Percentiles rank a stretch among this genome's conserved stretches.
Conservation (phyloP, 2,888 invertebrate genomes). For the Endomychus coccineus region DNA sequence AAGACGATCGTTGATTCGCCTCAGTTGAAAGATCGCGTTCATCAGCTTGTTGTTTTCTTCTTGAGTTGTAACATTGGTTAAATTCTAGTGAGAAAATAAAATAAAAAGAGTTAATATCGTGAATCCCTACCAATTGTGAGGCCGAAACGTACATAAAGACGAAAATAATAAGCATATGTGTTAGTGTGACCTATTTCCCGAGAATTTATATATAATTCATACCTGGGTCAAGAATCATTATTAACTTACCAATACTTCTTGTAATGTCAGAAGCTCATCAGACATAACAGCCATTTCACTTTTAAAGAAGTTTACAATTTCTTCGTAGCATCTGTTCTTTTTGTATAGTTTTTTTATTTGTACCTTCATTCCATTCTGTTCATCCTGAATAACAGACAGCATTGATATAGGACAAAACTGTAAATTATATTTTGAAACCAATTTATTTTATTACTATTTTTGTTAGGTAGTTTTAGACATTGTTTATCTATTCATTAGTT, state of each 20-base stretch:
- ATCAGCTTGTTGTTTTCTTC: constrained; percentile 28
- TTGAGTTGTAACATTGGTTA: constrained; percentile 29
- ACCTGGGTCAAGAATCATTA: neutral
- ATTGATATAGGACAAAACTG: too few species aligned
- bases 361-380: constrained; percentile 13
- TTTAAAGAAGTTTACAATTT: constrained; percentile 32
- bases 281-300: constrained; percentile 34
- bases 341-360: constrained; percentile 27
- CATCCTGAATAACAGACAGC: constrained; percentile 20
- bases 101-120: neutral
- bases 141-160: too few species aligned
- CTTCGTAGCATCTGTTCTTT: constrained; percentile 33
- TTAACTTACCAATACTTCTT: constrained; percentile 32
- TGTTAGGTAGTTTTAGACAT: too few species aligned
- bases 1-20: constrained; percentile 28
- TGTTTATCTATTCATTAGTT: too few species aligned
- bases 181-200: too few species aligned
- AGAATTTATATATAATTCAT: too few species aligned
- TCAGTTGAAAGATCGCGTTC: constrained; percentile 26
- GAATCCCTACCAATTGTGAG: too few species aligned
- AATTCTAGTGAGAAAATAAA: constrained; percentile 23
- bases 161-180: too few species aligned
- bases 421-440: too few species aligned
- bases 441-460: too few species aligned
- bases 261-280: constrained; percentile 32